These are phyloP conservation scores for Lasioglossum zephyrum DNA, from an alignment of 2,888 invertebrate genomes.

Conservation along the genomic window DNA sequence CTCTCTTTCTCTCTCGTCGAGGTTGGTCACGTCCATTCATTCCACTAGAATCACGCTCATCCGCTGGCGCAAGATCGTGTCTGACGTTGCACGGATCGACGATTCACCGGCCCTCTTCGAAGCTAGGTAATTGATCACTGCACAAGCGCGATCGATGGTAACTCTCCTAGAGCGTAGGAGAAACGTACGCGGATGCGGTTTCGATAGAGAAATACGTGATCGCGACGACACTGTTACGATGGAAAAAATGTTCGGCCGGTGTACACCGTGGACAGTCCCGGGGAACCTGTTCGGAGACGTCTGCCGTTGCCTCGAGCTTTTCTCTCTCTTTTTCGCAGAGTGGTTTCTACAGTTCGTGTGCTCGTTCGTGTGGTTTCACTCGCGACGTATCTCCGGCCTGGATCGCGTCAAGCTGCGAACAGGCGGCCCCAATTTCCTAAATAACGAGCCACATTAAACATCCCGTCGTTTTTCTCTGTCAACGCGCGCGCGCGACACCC, in stretches of 20 bases:
- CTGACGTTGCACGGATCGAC: slow-evolving; percentile 23
- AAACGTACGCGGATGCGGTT: slow-evolving; percentile 27
- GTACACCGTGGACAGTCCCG: slow-evolving; percentile 3
- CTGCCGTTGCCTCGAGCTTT: slow-evolving; percentile 20
- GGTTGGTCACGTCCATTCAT: slow-evolving; percentile 60
- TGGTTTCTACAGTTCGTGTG: slow-evolving; percentile 22
- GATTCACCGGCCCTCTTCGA: neutral
- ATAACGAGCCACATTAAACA: slow-evolving; percentile 35
- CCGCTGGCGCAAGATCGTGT: slow-evolving; percentile 36
- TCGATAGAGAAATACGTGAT: slow-evolving; percentile 18
- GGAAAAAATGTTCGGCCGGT: slow-evolving; percentile 19
- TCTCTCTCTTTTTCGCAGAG: slow-evolving; percentile 28
- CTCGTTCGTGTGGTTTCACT: slow-evolving; percentile 51
- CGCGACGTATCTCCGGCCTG: slow-evolving; percentile 42
- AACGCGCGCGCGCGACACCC: neutral
- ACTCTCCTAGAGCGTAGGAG: neutral
- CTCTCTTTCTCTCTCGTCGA: slow-evolving; percentile 23
- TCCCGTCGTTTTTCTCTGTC: slow-evolving; percentile 25
- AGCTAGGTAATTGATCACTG: neutral
- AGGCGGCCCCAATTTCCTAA: slow-evolving; percentile 54
- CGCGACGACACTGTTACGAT: neutral
- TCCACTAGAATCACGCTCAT: slow-evolving; percentile 38
- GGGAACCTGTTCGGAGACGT: slow-evolving; percentile 15
- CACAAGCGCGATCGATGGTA: neutral
- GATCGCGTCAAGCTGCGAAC: slow-evolving; percentile 44